Base-by-base conservation (phyloP, 2,888 invertebrate genomes). In the Spilarctia lutea region DNA sequence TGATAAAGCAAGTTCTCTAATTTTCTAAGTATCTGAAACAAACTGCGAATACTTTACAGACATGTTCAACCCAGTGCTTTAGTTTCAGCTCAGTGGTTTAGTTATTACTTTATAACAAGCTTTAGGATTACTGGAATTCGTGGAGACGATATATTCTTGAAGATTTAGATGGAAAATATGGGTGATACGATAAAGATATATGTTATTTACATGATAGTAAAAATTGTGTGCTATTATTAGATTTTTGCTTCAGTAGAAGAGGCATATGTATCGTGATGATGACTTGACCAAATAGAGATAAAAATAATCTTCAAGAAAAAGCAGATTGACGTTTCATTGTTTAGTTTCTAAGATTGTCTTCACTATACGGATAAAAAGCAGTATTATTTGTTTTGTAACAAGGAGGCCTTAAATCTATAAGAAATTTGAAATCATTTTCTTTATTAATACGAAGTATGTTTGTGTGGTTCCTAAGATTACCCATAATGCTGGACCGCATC, bases 51-150 rank as follows among this genome's bases (percentile, higher is more conserved):
- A 80, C 78, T 82, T 82, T 60, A 35, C 69, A 75, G 75, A 78
- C 73, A 75, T 73, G 80, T 78, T 30, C 75, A 45, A 52, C 56
- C 20, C 33, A 79, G 73, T 72, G 67, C 71, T 76, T 69, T 70
- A 74, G 77, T 76, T 76, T 72, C 42, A 75, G 75, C 68, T 76
- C 30, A 70, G 69, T 78, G 73, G 39, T 27, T 24, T 33, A 52
- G 80, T 80, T 81, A 81, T 79, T 81, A 82, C 78, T 82, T 80
- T 66, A 73, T 63, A 72, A 75, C 75, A 78, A 72, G 67, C 75
- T 78, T 65, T 27, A 27, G 71, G 72, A 73, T 68, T 66, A 56
- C 39, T 24, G 10, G 45, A 45, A 20, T 13, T 48, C 0, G 30
- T 35, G 16, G 13, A n/a, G 4, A 35, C 33, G n/a, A 11, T 18